These are phyloP conservation scores for Scophthalmus maximus DNA, from an alignment of 2,113 vertebrate genomes.

Conservation along the genomic window DNA sequence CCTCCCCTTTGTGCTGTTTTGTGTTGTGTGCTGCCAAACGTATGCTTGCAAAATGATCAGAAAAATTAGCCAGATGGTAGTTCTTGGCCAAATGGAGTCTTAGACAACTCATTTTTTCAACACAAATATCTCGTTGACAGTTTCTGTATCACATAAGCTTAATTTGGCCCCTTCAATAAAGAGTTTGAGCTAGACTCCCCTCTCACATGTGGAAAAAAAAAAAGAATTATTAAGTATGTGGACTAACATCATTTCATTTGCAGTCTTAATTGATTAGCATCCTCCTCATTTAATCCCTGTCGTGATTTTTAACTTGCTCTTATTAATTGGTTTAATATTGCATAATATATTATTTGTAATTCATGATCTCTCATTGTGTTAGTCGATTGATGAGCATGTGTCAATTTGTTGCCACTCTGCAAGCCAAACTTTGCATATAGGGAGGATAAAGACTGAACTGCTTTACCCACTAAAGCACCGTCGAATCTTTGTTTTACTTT, in stretches of 20 bases:
- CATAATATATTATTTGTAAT: background rate
- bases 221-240: no score
- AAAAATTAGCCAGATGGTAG: conserved; percentile 21
- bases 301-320: no score
- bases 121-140: conserved; percentile 3
- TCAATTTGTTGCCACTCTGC: background rate
- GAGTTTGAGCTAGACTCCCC: no score
- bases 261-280: background rate
- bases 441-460: no score
- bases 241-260: background rate
- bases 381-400: background rate
- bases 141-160: conserved; percentile 3
- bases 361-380: background rate
- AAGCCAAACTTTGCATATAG: background rate
- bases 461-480: background rate
- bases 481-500: background rate
- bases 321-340: background rate
- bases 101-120: conserved; percentile 1
- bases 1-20: no score
- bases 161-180: background rate
- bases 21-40: conserved; percentile 30
- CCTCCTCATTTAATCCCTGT: background rate
- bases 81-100: conserved; percentile 29
- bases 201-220: no score
- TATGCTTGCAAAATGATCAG: conserved; percentile 17